phyloP scores from a whole-genome alignment of 2,888 invertebrate species.

The Tuberolachnus salignus region DNA sequence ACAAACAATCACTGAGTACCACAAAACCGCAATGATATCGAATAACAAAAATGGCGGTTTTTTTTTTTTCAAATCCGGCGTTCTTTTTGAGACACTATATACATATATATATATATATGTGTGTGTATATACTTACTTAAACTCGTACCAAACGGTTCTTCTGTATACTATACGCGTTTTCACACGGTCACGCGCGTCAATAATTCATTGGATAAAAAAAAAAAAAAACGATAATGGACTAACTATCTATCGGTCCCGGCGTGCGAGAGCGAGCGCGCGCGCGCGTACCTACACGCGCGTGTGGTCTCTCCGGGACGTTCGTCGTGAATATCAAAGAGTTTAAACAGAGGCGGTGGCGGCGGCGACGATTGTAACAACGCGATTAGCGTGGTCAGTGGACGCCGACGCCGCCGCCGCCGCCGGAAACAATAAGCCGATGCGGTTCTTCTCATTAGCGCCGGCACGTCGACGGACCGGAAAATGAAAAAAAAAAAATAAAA shows the following conservation, averaged over 20 bases:
- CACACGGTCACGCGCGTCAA: conserved; percentile 30
- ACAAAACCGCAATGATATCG: too few species aligned
- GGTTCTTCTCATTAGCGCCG: conserved; percentile 40
- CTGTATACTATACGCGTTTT: background rate
- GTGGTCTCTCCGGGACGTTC: conserved; percentile 16
- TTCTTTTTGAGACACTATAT: too few species aligned
- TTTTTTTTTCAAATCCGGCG: too few species aligned
- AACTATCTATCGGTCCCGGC: background rate
- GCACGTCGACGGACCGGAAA: conserved; percentile 25
- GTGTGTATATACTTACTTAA: too few species aligned
- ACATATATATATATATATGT: too few species aligned
- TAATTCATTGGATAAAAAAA: conserved; percentile 6
- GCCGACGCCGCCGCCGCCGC: conserved; percentile 23
- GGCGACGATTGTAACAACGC: conserved; percentile 2
- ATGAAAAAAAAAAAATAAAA: background rate
- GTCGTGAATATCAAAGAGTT: conserved; percentile 40
- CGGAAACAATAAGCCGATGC: conserved; percentile 40
- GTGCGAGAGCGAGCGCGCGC: background rate
- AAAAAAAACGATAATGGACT: conserved; percentile 5
- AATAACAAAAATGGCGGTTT: too few species aligned
- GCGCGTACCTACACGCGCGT: background rate
- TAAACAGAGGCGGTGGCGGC: background rate
- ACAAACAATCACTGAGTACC: too few species aligned
- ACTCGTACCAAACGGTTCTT: too few species aligned
- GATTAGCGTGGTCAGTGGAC: conserved; percentile 7